These are phyloP conservation scores for Fregata magnificens DNA, from an alignment of 2,113 vertebrate species.

Conservation along the genomic window DNA sequence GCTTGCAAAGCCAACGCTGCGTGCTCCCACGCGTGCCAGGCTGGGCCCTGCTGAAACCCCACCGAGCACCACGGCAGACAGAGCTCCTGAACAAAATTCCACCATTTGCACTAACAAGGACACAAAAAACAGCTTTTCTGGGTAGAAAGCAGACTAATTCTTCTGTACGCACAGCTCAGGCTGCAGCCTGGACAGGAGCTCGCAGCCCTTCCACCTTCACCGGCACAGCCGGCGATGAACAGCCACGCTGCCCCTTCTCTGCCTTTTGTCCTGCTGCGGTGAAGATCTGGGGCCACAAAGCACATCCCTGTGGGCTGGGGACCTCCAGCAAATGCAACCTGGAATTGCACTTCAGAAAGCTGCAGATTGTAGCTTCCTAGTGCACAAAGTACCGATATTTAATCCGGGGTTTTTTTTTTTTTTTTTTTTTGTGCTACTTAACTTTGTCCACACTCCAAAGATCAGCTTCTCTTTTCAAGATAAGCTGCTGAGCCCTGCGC, in stretches of 20 bases:
- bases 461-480: neutral
- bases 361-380: neutral
- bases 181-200: neutral
- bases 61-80: fast-evolving
- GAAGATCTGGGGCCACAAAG: neutral
- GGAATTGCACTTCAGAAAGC: neutral
- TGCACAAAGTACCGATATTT: neutral
- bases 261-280: neutral
- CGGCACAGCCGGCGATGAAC: fast-evolving
- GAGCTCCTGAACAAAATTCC: neutral
- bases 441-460: neutral
- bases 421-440: neutral
- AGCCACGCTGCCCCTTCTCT: neutral
- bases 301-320: too few relatives aligned
- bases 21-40: neutral
- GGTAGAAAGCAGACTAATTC: neutral
- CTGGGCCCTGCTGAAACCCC: neutral
- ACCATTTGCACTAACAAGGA: neutral
- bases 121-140: neutral
- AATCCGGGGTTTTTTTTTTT: neutral
- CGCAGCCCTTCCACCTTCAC: neutral
- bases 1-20: neutral
- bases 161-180: neutral
- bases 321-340: neutral
- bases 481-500: neutral